phyloP scores from a whole-genome alignment of 30 jellyfish, hydroid and myxozoan species.

The Aurelia aurita region DNA sequence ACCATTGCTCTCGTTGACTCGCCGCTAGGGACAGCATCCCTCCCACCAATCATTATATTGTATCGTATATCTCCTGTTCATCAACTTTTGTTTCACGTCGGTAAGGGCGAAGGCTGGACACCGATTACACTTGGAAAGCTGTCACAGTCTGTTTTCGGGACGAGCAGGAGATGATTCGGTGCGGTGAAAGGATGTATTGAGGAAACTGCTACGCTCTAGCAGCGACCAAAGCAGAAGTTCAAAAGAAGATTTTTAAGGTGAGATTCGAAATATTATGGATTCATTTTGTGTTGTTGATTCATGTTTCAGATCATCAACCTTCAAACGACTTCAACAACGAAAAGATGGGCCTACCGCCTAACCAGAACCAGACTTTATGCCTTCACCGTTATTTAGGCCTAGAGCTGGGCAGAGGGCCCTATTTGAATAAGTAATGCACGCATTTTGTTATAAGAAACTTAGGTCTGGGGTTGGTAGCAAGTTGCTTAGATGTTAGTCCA shows the following conservation, averaged over 20 bases:
- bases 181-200: background rate
- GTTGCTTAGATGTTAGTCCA: too few species aligned
- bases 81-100: background rate
- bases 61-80: background rate
- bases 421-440: too few species aligned
- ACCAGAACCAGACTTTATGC: too few species aligned
- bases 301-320: background rate
- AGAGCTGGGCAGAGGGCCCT: too few species aligned
- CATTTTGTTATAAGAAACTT: too few species aligned
- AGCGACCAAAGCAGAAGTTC: background rate
- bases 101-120: background rate
- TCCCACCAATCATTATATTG: background rate
- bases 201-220: background rate
- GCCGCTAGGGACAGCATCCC: constrained; percentile 6
- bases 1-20: background rate
- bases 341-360: too few species aligned
- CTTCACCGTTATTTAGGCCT: too few species aligned
- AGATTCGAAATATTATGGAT: background rate
- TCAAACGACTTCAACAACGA: background rate
- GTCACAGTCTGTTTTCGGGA: constrained; percentile 1
- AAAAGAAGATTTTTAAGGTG: background rate
- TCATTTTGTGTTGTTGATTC: background rate
- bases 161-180: background rate
- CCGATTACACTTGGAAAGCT: background rate
- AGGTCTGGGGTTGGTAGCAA: too few species aligned